phyloP scores from a whole-genome alignment of 2,888 invertebrate genomes.

The Anticlea derivata region DNA sequence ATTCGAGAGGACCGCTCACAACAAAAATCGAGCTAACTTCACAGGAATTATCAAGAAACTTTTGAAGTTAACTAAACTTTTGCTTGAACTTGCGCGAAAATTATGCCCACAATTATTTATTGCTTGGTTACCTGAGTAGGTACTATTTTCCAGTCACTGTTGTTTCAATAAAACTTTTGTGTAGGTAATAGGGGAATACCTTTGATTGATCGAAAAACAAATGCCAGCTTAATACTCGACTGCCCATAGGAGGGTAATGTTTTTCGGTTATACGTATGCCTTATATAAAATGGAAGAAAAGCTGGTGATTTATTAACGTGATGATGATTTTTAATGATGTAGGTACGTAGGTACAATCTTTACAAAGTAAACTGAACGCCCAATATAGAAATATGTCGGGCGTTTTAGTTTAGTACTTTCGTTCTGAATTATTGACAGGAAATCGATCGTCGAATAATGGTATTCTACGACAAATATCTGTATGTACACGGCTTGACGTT shows the following conservation, averaged over 20 bases:
- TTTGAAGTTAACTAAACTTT: too few species aligned
- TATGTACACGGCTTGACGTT: neutral
- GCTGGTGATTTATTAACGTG: too few species aligned
- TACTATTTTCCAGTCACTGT: too few species aligned
- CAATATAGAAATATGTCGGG: neutral
- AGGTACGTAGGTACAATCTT: neutral
- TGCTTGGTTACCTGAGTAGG: too few species aligned
- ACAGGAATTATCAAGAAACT: constrained; percentile 32
- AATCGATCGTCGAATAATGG: constrained; percentile 12
- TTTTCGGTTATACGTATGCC: too few species aligned
- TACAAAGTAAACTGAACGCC: constrained; percentile 10
- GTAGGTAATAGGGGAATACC: too few species aligned
- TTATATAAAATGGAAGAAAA: too few species aligned
- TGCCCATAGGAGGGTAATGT: too few species aligned
- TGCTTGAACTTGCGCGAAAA: too few species aligned
- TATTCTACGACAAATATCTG: neutral
- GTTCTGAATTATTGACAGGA: constrained; percentile 13
- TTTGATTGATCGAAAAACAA: constrained; percentile 12
- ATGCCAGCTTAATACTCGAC: neutral
- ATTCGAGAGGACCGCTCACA: constrained; percentile 26
- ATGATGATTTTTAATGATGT: neutral
- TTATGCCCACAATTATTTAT: too few species aligned
- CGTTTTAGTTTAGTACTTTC: neutral
- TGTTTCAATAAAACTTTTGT: too few species aligned
- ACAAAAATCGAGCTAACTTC: constrained; percentile 62